Conservation (phyloP, 1,140 invertebrate genomes). For the Calycopis cecrops region DNA sequence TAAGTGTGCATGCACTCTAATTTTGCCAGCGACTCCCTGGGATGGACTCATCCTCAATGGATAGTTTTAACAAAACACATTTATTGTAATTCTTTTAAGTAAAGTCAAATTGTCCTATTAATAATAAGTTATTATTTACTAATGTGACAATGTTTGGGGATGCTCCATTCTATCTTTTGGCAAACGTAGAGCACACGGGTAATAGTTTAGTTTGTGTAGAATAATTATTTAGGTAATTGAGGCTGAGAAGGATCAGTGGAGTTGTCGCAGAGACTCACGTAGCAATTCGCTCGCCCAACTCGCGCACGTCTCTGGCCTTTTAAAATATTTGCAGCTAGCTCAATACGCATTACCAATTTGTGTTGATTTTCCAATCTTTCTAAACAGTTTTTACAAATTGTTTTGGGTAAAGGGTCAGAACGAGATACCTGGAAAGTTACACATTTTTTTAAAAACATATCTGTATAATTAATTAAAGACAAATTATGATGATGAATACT, state of each 20-base stretch:
- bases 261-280: conserved; percentile 42
- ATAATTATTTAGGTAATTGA: conserved; percentile 39
- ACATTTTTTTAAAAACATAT: conserved; percentile 15
- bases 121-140: no score
- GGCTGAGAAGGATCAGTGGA: conserved; percentile 38
- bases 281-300: conserved; percentile 32
- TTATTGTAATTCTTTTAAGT: no score
- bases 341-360: conserved; percentile 79
- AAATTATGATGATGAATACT: conserved; percentile 38
- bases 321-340: conserved; percentile 58
- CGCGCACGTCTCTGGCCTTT: conserved; percentile 46
- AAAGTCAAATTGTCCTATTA: no score
- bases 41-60: no score
- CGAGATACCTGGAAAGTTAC: conserved; percentile 77
- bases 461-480: conserved; percentile 20
- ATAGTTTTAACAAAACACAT: no score
- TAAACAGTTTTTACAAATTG: conserved; percentile 82
- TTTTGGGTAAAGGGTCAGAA: conserved; percentile 84
- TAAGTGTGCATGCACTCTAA: no score
- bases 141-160: no score
- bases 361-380: conserved; percentile 82
- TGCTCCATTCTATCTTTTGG: no score
- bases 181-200: no score
- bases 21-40: no score
- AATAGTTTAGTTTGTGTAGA: no score